A percentile compares a stretch with the other conserved stretches of the same genome.
phyloP scores from a whole-genome alignment of 2,888 invertebrate species.

The Campopleginae sp. region DNA sequence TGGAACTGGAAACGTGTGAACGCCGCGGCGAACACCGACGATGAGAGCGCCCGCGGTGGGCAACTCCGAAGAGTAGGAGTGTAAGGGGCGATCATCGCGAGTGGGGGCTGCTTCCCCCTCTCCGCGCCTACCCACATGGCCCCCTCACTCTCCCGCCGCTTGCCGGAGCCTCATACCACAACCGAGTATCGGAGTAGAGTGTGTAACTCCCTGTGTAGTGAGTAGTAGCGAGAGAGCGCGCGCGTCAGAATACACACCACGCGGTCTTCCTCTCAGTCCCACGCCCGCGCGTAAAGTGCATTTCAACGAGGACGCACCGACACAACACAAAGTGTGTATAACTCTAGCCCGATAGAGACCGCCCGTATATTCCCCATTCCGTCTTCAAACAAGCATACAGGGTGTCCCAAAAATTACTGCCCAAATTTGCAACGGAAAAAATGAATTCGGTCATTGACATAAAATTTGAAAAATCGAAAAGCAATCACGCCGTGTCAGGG shows the following conservation, averaged over 20 bases:
- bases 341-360: conserved; percentile 27
- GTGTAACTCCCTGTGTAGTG: conserved; percentile 6
- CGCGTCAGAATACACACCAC: conserved; percentile 65
- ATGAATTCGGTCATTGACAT: too few species aligned
- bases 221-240: conserved; percentile 49
- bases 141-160: neutral
- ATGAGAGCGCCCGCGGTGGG: conserved; percentile 20
- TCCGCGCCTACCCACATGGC: conserved; percentile 46
- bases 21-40: conserved; percentile 73
- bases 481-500: too few species aligned
- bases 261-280: conserved; percentile 47
- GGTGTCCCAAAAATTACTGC: neutral
- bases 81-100: neutral
- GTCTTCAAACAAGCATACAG: neutral
- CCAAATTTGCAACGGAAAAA: neutral
- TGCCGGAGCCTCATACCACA: conserved; percentile 41
- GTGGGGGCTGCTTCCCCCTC: conserved; percentile 21
- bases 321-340: conserved; percentile 32
- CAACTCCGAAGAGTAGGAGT: neutral
- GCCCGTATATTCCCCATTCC: conserved; percentile 14
- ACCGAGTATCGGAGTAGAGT: conserved; percentile 5
- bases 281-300: conserved; percentile 48
- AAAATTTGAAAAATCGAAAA: too few species aligned
- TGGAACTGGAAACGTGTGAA: conserved; percentile 82
- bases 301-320: conserved; percentile 54